Conservation (phyloP, 1,140 invertebrate genomes). For the Zaprionus nigranus region DNA sequence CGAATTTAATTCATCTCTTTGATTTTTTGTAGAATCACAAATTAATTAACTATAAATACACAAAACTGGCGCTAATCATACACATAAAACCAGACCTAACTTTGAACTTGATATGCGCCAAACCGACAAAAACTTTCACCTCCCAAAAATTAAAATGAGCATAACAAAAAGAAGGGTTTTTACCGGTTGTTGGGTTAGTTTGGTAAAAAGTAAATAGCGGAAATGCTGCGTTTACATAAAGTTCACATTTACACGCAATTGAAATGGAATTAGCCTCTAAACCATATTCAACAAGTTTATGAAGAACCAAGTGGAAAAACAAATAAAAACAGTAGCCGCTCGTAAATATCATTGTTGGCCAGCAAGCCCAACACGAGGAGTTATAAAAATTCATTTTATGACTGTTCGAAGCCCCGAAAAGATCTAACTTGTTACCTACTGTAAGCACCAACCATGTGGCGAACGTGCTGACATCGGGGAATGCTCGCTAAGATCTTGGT, state of each 20-base stretch:
- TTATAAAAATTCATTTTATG: constrained; percentile 65
- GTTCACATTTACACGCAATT: constrained; percentile 31
- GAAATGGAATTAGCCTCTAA: constrained; percentile 41
- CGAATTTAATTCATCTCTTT: neutral
- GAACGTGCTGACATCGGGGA: constrained; percentile 33
- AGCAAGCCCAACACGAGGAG: constrained; percentile 43
- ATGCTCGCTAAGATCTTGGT: constrained; percentile 53
- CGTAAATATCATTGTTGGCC: constrained; percentile 58
- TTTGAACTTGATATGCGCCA: constrained; percentile 45
- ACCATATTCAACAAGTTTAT: constrained; percentile 30
- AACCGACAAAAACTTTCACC: constrained; percentile 51
- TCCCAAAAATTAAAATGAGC: constrained; percentile 7
- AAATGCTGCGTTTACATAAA: constrained; percentile 27
- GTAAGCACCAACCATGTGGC: constrained; percentile 19
- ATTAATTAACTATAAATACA: constrained; percentile 12
- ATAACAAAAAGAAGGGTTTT: constrained; percentile 7
- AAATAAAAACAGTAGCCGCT: constrained; percentile 47
- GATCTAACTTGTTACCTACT: constrained; percentile 27
- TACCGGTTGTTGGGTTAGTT: neutral
- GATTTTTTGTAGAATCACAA: constrained; percentile 4
- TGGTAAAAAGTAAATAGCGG: constrained; percentile 19
- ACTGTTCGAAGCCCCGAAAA: constrained; percentile 40
- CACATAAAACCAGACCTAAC: constrained; percentile 9
- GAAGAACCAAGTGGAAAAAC: constrained; percentile 25
- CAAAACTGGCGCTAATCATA: constrained; percentile 19